phyloP scores from a whole-genome alignment of 2,888 invertebrate species.

The Sesamia inferens region DNA sequence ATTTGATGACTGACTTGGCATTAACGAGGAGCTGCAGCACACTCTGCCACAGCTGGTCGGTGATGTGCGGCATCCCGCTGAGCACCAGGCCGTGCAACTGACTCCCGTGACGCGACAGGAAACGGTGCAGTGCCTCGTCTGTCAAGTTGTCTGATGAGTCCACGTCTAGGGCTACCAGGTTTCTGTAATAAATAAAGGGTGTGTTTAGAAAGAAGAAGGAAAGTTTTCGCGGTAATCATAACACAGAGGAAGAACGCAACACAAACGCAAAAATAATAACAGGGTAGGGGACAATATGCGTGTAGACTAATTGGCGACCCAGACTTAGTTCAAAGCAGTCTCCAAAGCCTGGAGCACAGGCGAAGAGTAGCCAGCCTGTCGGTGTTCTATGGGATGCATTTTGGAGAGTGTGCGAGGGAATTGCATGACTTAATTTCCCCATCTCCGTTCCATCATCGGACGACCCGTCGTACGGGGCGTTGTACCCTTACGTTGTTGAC shows the following conservation, averaged over 20 bases:
- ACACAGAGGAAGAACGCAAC: neutral
- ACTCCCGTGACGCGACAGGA: slow-evolving; percentile 96
- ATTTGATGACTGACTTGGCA: slow-evolving; percentile 92
- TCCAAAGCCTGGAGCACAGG: no score
- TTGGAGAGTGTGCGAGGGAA: no score
- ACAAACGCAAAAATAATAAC: neutral
- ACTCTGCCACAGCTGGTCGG: slow-evolving; percentile 99
- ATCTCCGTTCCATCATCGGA: no score
- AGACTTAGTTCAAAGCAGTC: no score
- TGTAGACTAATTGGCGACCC: no score
- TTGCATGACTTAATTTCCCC: no score
- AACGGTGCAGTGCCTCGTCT: slow-evolving; percentile 97
- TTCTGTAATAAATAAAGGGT: slow-evolving; percentile 78
- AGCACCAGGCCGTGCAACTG: slow-evolving; percentile 96
- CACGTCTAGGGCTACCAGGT: slow-evolving; percentile 96
- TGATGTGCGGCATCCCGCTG: slow-evolving; percentile 99
- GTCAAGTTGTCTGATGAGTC: slow-evolving; percentile 98
- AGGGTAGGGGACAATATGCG: neutral
- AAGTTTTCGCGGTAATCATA: neutral
- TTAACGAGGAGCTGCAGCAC: slow-evolving; percentile 97
- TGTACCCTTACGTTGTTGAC: no score
- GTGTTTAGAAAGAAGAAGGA: neutral
- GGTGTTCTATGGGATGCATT: no score
- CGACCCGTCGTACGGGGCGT: no score
- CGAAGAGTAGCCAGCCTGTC: no score